Evolutionary conservation across 2,113 vertebrate genomes (phyloP).

Genomic region (Chamaetylas fuelleborni): DNA sequence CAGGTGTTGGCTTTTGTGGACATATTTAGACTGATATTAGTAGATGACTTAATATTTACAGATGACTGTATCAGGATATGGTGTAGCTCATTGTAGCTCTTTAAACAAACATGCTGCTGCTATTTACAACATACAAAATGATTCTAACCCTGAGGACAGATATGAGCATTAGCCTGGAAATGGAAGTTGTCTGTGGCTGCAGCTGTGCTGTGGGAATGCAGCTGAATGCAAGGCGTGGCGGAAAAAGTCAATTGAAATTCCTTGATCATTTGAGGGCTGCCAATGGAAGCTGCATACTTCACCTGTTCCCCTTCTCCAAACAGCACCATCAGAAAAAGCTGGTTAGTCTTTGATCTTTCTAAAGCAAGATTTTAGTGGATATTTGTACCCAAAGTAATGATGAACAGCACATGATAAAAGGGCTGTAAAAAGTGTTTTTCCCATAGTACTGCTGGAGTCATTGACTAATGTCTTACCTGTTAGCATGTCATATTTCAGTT

Average conservation of each 20-base stretch:
- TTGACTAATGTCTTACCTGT: neutral
- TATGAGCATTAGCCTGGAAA: neutral
- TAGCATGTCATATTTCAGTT: neutral
- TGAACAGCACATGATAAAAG: neutral
- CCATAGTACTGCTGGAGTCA: neutral
- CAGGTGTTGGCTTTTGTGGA: neutral
- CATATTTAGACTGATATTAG: neutral
- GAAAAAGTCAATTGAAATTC: neutral
- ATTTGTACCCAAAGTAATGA: neutral
- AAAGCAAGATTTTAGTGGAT: neutral
- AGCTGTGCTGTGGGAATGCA: neutral
- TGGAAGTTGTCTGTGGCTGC: neutral
- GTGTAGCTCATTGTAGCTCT: neutral
- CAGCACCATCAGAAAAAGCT: neutral
- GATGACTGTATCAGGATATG: neutral
- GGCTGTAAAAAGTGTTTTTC: neutral
- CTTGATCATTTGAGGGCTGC: neutral
- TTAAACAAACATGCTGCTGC: neutral
- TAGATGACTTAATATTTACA: slow-evolving; percentile 1
- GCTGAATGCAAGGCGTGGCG: neutral
- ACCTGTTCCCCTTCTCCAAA: neutral
- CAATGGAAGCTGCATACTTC: neutral
- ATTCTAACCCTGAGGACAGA: neutral
- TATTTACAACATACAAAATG: neutral
- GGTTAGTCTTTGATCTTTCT: neutral